Evolutionary conservation across 2,797 vertebrate species (phyloP).

Genomic region (Rhadinocentrus ornatus): DNA sequence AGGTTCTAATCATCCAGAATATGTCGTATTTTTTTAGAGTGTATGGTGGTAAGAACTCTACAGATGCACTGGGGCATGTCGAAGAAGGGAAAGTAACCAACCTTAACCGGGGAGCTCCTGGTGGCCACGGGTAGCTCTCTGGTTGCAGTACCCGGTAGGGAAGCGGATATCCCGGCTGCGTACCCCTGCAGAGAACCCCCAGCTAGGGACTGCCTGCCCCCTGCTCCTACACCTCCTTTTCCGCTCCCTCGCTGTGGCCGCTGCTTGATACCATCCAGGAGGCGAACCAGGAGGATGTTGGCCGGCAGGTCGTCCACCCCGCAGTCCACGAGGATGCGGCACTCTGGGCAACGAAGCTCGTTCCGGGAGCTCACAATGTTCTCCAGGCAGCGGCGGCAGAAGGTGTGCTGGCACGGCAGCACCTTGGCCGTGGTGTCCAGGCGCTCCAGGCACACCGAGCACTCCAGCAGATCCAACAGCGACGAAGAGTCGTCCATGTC

Average conservation of each 20-base stretch:
- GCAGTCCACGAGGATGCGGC: conserved; percentile 95
- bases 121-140: conserved; percentile 81
- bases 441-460: conserved; percentile 96
- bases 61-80: neutral
- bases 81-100: conserved; percentile 55
- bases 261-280: conserved; percentile 95
- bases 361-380: conserved; percentile 94
- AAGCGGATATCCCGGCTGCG: conserved; percentile 82
- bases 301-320: conserved; percentile 95
- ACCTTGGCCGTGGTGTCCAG: conserved; percentile 96
- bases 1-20: neutral
- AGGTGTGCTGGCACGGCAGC: conserved; percentile 97
- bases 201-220: conserved; percentile 71
- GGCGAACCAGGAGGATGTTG: conserved; percentile 94
- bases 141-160: conserved; percentile 80
- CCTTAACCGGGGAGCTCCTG: conserved; percentile 86
- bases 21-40: neutral
- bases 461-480: conserved; percentile 95
- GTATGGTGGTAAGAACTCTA: neutral
- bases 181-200: conserved; percentile 80
- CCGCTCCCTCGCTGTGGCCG: conserved; percentile 86
- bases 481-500: conserved; percentile 98
- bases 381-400: conserved; percentile 97
- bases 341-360: conserved; percentile 97
- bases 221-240: conserved; percentile 69